Conservation (phyloP, 1,140 invertebrate genomes). For the Psilanteris sp. region DNA sequence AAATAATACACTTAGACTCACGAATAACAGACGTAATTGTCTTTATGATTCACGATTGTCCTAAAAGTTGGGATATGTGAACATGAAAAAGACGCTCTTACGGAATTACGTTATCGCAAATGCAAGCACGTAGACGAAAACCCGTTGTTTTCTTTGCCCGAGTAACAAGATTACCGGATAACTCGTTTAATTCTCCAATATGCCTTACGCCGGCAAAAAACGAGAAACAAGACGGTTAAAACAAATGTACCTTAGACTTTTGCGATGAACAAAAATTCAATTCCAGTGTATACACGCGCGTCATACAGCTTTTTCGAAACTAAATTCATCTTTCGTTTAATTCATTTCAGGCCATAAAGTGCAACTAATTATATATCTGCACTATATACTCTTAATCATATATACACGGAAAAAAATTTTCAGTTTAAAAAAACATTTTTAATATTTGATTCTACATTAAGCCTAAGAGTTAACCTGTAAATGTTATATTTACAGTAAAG, state of each 20-base stretch:
- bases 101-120: conserved; percentile 47
- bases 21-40: conserved; percentile 37
- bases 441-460: too few relatives aligned
- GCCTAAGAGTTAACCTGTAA: too few relatives aligned
- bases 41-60: conserved; percentile 44
- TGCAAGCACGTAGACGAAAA: conserved; percentile 58
- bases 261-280: conserved; percentile 16
- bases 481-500: too few relatives aligned
- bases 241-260: conserved; percentile 6
- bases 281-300: conserved; percentile 7
- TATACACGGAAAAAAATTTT: too few relatives aligned
- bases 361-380: too few relatives aligned
- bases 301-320: background rate
- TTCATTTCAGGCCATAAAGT: too few relatives aligned
- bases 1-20: conserved; percentile 10
- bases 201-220: conserved; percentile 31
- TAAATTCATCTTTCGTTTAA: background rate
- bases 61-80: conserved; percentile 21
- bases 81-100: conserved; percentile 13
- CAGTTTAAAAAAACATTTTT: too few relatives aligned
- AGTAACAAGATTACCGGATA: conserved; percentile 55
- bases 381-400: too few relatives aligned
- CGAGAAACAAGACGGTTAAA: conserved; percentile 2
- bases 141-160: conserved; percentile 46
- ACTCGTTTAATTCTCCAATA: conserved; percentile 55